Base-by-base conservation (phyloP, 2,888 invertebrate species). In the Phengaris arion region DNA sequence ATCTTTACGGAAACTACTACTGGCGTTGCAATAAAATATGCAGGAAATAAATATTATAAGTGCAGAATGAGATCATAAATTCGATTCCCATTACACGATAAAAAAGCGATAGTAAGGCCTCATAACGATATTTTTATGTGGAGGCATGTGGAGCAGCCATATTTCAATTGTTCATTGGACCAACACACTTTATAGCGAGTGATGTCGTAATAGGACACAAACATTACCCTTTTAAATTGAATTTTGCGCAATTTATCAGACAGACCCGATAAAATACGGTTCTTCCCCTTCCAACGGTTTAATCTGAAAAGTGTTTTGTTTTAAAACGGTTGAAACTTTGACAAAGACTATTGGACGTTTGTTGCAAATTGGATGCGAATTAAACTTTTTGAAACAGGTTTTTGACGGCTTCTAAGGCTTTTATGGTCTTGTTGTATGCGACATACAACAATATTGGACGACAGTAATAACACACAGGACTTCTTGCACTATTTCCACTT, bases 141-240 rank as follows among this genome's bases (percentile, higher is more conserved):
- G 77, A 85, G 84, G 85, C 86, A 85, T 85, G 83, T 83, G 84
- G 85, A 83, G 82, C 84, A 81, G 80, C 88, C 81, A 89, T 91
- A 90, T 89, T 89, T 90, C 91, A 89, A 87, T 89, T 91, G 90
- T 84, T 87, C 89, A 89, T 82, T 88, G 87, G 86, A 82, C 86
- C 86, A 87, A 80, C 85, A 86, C 85, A 90, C 88, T 91, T 91
- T 91, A 91, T 91, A 85, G 84, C 85, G 87, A 89, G 88, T 89
- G 89, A 91, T 87, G 85, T 85, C 85, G 89, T 90, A 90, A 91
- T 91, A 90, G 90, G 89, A 86, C 89, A 88, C 90, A 91, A 91
- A 90, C 89, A 91, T 90, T 91, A 89, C 89, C 91, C 90, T 90
- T 92, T 91, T 91, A 91, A 91, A 92, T 92, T 91, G 91, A 91